These are phyloP conservation scores for Napeogenes inachia DNA, from an alignment of 2,888 invertebrate genomes.

Conservation along the genomic window DNA sequence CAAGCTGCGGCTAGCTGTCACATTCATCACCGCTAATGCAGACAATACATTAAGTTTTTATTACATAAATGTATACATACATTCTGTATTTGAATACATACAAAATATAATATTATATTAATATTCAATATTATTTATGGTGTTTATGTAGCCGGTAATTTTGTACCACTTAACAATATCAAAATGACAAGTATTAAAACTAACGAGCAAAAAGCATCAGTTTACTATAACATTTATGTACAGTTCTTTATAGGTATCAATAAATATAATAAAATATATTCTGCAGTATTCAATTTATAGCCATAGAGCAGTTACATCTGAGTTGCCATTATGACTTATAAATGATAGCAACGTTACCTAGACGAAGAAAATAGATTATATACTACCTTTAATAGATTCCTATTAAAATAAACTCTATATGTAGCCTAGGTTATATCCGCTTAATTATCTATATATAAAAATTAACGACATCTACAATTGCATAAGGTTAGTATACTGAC, in stretches of 20 bases:
- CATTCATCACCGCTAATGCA: no score
- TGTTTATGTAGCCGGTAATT: no score
- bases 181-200: no score
- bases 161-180: no score
- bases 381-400: not conserved
- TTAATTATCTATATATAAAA: not conserved
- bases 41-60: no score
- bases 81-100: no score
- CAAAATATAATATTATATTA: no score
- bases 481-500: conserved; percentile 7
- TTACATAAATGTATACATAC: no score
- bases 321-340: conserved; percentile 35
- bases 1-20: not conserved
- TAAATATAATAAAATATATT: conserved; percentile 48
- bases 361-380: not conserved
- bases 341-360: not conserved
- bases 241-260: conserved; percentile 35
- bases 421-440: no score
- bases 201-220: no score
- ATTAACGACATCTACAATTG: conserved; percentile 12
- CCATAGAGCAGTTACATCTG: conserved; percentile 35
- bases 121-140: no score
- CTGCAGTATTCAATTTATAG: conserved; percentile 35
- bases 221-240: not conserved
- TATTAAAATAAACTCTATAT: not conserved